Evolutionary conservation across 2,797 vertebrate genomes (phyloP), one percentile per base, ranked within the genome.

Genomic region (Poeciliopsis infans): DNA sequence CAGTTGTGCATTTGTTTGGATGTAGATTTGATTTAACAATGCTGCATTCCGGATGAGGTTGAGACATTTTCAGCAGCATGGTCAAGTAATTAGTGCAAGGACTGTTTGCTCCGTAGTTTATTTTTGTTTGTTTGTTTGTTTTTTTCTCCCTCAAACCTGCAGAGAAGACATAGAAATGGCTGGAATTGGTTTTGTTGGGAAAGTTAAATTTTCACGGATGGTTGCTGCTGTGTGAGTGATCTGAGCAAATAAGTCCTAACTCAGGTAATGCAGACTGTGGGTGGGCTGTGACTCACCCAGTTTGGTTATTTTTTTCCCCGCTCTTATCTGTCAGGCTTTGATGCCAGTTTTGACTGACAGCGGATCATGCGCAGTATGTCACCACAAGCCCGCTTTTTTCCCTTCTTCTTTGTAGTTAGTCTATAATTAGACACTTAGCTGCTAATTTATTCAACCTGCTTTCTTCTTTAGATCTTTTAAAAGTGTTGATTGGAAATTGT

Each of bases 251-350:
- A 64, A 23, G 57, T 80, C 72, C 78, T 74, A 90, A 80, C 85
- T 90, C 81, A 84, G 88, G 88, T 90, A 90, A 80, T 85, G 85
- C 5, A 74, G 75, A 84, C 68, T 68, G 87, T 85, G 90, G 86
- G 90, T 79, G 89, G 89, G 86, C 79, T 91, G 77, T 92, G 90
- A 93, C 87, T 91, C 90, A 90, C 87, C 74, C 55, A 75, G 81
- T 86, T 91, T 82, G 83, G 81, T 80, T 74, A 51, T 55, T 10
- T 53, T 25, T 53, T 55, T 55, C 4, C 33, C 80, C 78, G 81
- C 81, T 85, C 81, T 88, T 83, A 87, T 85, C 81, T 85, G 92
- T 88, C 87, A 78, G 79, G 78, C 84, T 90, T 85, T 92, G 85
- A 91, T 89, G 89, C 66, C 80, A 86, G 75, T 84, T 90, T 84